Evolutionary conservation across 2,888 invertebrate genomes (phyloP).

Genomic region (Sialis lutaria): DNA sequence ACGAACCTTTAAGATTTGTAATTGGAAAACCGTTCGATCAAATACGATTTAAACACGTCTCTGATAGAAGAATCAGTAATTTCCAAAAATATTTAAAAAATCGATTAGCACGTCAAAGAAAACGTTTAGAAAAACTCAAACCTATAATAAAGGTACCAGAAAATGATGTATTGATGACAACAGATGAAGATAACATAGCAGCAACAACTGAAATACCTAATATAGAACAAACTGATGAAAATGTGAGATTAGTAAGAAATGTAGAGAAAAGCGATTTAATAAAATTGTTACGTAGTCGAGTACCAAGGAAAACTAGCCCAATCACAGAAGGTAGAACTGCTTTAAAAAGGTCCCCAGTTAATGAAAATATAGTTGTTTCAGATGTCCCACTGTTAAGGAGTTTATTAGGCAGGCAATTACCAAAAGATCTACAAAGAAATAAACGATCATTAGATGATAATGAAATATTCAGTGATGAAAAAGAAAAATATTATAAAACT

Average conservation of each 20-base stretch:
- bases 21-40: conserved; percentile 7
- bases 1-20: conserved; percentile 2
- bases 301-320: too few relatives aligned
- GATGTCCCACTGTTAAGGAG: too few relatives aligned
- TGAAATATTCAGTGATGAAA: too few relatives aligned
- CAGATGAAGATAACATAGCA: background rate
- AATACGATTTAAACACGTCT: conserved; percentile 7
- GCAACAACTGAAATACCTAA: background rate
- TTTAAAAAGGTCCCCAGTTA: too few relatives aligned
- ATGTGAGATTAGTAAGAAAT: background rate
- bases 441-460: too few relatives aligned
- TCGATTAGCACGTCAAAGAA: conserved; percentile 11
- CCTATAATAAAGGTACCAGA: background rate
- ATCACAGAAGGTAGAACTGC: too few relatives aligned
- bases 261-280: too few relatives aligned
- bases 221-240: background rate
- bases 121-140: background rate
- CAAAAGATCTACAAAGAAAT: too few relatives aligned
- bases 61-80: conserved; percentile 8
- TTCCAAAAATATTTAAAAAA: conserved; percentile 11
- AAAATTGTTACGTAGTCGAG: too few relatives aligned
- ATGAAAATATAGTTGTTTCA: too few relatives aligned
- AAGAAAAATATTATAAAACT: too few relatives aligned
- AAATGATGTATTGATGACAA: background rate
- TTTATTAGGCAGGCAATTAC: too few relatives aligned